A percentile compares a stretch with the other conserved stretches of the same genome.
Conservation (phyloP, 2,797 vertebrate genomes). For the Acipenser ruthenus region DNA sequence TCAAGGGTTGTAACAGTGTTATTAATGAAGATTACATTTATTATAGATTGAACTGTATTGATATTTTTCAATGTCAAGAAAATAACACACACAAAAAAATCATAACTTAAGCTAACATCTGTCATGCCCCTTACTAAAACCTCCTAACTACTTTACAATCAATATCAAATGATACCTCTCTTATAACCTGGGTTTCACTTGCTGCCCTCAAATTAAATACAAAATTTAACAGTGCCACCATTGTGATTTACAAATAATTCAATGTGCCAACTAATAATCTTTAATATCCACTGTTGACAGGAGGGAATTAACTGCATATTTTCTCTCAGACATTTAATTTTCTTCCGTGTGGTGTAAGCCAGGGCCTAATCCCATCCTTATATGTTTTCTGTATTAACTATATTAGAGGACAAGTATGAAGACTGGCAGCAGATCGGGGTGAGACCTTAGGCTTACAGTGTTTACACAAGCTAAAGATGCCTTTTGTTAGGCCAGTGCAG, state of each 20-base stretch:
- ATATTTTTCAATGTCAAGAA: not conserved
- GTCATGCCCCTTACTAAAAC: slow-evolving; percentile 22
- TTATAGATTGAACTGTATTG: not conserved
- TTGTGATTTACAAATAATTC: slow-evolving; percentile 75
- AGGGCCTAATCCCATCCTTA: slow-evolving; percentile 73
- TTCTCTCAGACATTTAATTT: slow-evolving; percentile 64
- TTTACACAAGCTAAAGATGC: slow-evolving; percentile 52
- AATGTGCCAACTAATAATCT: slow-evolving; percentile 69
- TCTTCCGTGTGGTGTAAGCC: slow-evolving; percentile 63
- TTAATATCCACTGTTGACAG: slow-evolving; percentile 98
- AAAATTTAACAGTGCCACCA: slow-evolving; percentile 74
- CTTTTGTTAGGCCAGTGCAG: slow-evolving; percentile 52
- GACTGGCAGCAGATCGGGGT: slow-evolving; percentile 38
- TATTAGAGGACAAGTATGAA: slow-evolving; percentile 44
- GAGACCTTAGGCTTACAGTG: slow-evolving; percentile 35
- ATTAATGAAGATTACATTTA: too few relatives aligned
- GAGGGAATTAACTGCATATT: slow-evolving; percentile 90
- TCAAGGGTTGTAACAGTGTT: too few relatives aligned
- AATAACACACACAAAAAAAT: slow-evolving; percentile 4
- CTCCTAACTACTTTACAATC: slow-evolving; percentile 38
- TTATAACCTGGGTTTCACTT: slow-evolving; percentile 49
- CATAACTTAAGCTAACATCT: slow-evolving; percentile 27
- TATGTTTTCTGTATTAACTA: slow-evolving; percentile 57
- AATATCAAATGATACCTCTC: slow-evolving; percentile 49
- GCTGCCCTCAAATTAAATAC: slow-evolving; percentile 63